Conservation (phyloP, 2,113 vertebrate species). For the Danionella cerebrum region DNA sequence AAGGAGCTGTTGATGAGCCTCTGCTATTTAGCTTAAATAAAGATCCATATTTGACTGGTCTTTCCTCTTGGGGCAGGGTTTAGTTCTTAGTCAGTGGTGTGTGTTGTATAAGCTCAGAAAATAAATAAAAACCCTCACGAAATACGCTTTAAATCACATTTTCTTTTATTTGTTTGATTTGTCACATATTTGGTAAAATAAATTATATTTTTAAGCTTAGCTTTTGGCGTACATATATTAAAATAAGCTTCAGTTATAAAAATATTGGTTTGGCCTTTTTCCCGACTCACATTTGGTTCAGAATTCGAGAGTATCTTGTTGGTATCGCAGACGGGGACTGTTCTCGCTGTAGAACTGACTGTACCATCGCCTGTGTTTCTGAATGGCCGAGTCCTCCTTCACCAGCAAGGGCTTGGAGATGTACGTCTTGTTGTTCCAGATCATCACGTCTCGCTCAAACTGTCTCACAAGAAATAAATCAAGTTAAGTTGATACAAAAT, state of each 20-base stretch:
- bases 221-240: not conserved
- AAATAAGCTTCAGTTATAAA: not conserved
- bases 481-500: not conserved
- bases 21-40: too few relatives aligned
- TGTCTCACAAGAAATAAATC: constrained; percentile 40
- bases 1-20: too few relatives aligned
- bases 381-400: constrained; percentile 70
- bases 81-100: too few relatives aligned
- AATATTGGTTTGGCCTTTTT: not conserved
- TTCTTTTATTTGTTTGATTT: too few relatives aligned
- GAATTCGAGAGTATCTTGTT: constrained; percentile 60
- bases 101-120: too few relatives aligned
- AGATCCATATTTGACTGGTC: too few relatives aligned
- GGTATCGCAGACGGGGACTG: constrained; percentile 53
- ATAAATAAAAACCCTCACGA: too few relatives aligned
- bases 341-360: constrained; percentile 75
- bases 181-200: not conserved
- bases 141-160: too few relatives aligned
- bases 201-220: not conserved
- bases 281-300: constrained; percentile 46
- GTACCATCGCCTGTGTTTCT: constrained; percentile 73
- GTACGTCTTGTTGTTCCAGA: constrained; percentile 82
- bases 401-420: constrained; percentile 69
- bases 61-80: too few relatives aligned
- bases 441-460: constrained; percentile 76